Percentiles rank a stretch among this genome's conserved stretches.
Evolutionary conservation across 2,888 invertebrate species (phyloP).

Genomic region (Phengaris alcon): DNA sequence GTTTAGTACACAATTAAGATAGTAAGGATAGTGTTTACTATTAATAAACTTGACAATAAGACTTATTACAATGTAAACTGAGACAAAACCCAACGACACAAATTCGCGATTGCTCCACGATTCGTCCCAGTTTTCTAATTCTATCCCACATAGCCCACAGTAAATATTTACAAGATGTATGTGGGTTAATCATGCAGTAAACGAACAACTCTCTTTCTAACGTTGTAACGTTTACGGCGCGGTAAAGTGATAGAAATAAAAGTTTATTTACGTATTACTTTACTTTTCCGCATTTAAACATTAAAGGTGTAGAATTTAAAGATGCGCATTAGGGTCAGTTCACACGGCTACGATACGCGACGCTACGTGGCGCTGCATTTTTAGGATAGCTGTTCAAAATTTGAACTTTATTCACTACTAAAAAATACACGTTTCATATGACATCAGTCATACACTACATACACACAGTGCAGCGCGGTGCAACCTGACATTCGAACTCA

Average conservation of each 20-base stretch:
- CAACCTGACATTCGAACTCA: no score
- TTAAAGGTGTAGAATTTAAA: background rate
- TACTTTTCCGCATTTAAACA: background rate
- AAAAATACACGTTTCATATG: no score
- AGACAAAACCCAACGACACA: background rate
- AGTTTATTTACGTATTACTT: background rate
- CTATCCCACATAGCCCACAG: conserved; percentile 21
- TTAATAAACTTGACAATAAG: no score
- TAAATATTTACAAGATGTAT: conserved; percentile 25
- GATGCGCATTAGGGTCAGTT: background rate
- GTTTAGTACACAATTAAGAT: no score
- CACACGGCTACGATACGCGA: no score
- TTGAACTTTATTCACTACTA: no score
- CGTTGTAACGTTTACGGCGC: background rate
- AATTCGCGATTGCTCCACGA: background rate
- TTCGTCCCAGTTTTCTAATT: conserved; percentile 23
- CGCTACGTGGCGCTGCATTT: no score
- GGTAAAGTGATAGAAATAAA: conserved; percentile 12
- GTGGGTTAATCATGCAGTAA: conserved; percentile 25
- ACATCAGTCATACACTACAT: no score
- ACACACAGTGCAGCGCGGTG: no score
- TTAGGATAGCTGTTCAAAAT: no score
- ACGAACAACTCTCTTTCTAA: background rate
- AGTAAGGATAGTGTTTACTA: no score
- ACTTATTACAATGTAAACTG: background rate